phyloP scores from a whole-genome alignment of 2,888 invertebrate genomes.

The Spisula subtruncata region DNA sequence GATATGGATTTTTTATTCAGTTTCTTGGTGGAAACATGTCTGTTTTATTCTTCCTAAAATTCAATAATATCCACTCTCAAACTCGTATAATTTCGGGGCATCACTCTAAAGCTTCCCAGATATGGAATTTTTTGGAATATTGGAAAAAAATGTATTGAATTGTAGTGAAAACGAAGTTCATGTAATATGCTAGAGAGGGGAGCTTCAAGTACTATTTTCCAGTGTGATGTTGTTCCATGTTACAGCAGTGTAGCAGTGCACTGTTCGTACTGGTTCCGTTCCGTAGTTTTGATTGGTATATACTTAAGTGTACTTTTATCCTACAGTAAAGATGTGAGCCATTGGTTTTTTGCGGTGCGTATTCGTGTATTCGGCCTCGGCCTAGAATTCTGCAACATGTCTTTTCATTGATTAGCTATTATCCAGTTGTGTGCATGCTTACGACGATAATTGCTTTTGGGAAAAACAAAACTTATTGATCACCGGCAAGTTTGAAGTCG shows the following conservation, averaged over 20 bases:
- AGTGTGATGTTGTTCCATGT: not conserved
- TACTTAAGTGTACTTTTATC: not conserved
- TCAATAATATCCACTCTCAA: not conserved
- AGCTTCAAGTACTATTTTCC: not conserved
- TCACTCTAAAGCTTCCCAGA: not conserved
- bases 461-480: constrained; percentile 7
- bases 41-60: constrained; percentile 10
- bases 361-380: not conserved
- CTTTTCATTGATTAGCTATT: constrained; percentile 10
- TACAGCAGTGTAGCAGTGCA: not conserved
- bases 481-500: not conserved
- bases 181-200: not conserved
- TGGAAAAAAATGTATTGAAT: constrained; percentile 25
- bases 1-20: constrained; percentile 24
- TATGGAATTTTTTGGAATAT: not conserved
- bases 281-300: not conserved
- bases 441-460: not conserved
- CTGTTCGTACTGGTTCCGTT: not conserved
- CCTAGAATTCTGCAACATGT: constrained; percentile 14
- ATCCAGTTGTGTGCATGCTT: constrained; percentile 24
- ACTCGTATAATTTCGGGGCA: not conserved
- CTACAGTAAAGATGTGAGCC: not conserved
- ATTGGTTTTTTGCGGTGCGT: not conserved
- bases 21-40: not conserved
- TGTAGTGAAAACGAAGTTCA: constrained; percentile 4